These are phyloP conservation scores for Aspidiotus destructor DNA, from an alignment of 2,888 invertebrate genomes.

Conservation along the genomic window DNA sequence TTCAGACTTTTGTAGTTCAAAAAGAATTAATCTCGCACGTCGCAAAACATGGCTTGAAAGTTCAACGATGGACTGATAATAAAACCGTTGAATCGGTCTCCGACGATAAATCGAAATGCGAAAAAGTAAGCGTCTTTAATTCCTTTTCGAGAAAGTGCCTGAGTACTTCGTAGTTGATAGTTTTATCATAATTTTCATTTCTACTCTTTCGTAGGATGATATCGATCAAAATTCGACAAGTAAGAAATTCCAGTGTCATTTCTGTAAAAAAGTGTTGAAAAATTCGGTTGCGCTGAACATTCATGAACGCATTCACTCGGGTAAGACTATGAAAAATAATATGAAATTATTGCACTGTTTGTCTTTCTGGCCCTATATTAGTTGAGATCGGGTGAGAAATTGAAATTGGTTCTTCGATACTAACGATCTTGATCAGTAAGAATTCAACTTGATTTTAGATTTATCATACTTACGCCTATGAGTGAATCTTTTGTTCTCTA, in stretches of 20 bases:
- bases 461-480: too few species aligned
- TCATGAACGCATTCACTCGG: constrained; percentile 24
- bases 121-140: too few species aligned
- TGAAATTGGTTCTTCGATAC: too few species aligned
- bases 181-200: neutral
- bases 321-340: neutral
- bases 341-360: too few species aligned
- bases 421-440: too few species aligned
- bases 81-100: neutral
- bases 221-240: neutral
- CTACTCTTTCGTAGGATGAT: neutral
- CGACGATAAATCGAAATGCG: neutral
- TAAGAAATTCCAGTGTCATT: constrained; percentile 13
- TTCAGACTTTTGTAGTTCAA: constrained; percentile 41
- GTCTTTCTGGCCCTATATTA: too few species aligned
- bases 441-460: too few species aligned
- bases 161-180: too few species aligned
- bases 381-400: too few species aligned
- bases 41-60: constrained; percentile 43
- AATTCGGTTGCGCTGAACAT: constrained; percentile 11
- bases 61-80: constrained; percentile 18
- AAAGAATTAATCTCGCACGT: constrained; percentile 46
- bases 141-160: too few species aligned
- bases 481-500: too few species aligned
- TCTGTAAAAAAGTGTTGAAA: constrained; percentile 23